These are phyloP conservation scores for Amia ocellicauda DNA, from an alignment of 2,113 vertebrate genomes.

Conservation along the genomic window DNA sequence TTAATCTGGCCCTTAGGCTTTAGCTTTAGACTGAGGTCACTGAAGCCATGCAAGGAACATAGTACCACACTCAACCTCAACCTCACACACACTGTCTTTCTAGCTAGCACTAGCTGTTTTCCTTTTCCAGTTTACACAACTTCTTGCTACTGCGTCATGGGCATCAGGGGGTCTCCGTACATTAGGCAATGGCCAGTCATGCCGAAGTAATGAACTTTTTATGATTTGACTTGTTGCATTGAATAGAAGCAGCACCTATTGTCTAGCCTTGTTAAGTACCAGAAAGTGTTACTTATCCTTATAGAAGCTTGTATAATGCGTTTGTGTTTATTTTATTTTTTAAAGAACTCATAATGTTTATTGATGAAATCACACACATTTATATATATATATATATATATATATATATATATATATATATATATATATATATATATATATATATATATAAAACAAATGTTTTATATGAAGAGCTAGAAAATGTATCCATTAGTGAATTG, in stretches of 20 bases:
- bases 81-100: neutral
- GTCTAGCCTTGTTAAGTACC: conserved; percentile 35
- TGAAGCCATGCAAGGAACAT: too few relatives aligned
- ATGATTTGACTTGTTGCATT: conserved; percentile 37
- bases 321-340: conserved; percentile 49
- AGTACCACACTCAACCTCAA: neutral
- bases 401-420: conserved; percentile 7
- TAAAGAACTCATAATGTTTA: conserved; percentile 53
- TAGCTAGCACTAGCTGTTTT: neutral
- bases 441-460: neutral
- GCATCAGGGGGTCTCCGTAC: neutral
- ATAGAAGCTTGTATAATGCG: conserved; percentile 46
- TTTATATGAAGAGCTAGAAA: neutral
- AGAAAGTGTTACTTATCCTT: conserved; percentile 50
- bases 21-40: too few relatives aligned
- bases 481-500: too few relatives aligned
- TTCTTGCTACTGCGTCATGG: neutral
- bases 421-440: neutral
- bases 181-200: neutral
- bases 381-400: conserved; percentile 7
- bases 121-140: neutral
- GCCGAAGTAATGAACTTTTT: neutral
- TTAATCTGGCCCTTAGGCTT: too few relatives aligned
- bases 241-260: conserved; percentile 52
- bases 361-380: conserved; percentile 3